Conservation (phyloP, 2,888 invertebrate species). For the Drosophila stalkeri region DNA sequence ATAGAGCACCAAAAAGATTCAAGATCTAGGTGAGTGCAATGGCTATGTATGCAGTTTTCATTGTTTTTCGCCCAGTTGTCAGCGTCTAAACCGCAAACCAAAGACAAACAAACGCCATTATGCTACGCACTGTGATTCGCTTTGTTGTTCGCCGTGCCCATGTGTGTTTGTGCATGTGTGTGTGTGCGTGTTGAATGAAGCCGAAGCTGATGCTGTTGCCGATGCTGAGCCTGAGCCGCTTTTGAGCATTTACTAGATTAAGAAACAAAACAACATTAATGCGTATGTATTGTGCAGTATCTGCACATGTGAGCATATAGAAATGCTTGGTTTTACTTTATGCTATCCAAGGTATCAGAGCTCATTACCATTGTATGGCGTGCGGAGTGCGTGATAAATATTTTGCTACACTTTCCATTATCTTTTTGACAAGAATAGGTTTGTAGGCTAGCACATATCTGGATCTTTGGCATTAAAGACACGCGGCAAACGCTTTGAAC, state of each 20-base stretch:
- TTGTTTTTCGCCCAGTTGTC: slow-evolving; percentile 42
- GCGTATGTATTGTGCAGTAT: not conserved
- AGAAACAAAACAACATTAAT: slow-evolving; percentile 54
- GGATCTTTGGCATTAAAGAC: slow-evolving; percentile 38
- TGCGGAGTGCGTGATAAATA: slow-evolving; percentile 79
- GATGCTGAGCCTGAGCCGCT: slow-evolving; percentile 70
- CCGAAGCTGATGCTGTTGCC: slow-evolving; percentile 6
- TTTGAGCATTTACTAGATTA: slow-evolving; percentile 82
- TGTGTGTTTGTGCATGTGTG: not conserved
- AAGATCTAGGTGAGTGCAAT: slow-evolving; percentile 47
- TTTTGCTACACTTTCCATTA: slow-evolving; percentile 75
- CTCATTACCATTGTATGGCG: slow-evolving; percentile 80
- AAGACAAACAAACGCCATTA: slow-evolving; percentile 35
- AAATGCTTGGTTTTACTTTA: slow-evolving; percentile 4
- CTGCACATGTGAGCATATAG: slow-evolving; percentile 7
- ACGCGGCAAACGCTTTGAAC: slow-evolving; percentile 51
- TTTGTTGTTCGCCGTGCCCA: slow-evolving; percentile 38
- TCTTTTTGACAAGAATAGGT: slow-evolving; percentile 27
- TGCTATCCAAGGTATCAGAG: slow-evolving; percentile 62
- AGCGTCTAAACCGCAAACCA: slow-evolving; percentile 47
- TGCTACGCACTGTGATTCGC: slow-evolving; percentile 29
- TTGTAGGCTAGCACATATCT: slow-evolving; percentile 8
- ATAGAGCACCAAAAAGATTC: slow-evolving; percentile 13
- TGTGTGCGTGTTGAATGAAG: not conserved
- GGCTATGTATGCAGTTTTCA: slow-evolving; percentile 7